These are phyloP conservation scores for Capreolus pygargus DNA, from an alignment of 2,113 vertebrate species.

Conservation along the genomic window DNA sequence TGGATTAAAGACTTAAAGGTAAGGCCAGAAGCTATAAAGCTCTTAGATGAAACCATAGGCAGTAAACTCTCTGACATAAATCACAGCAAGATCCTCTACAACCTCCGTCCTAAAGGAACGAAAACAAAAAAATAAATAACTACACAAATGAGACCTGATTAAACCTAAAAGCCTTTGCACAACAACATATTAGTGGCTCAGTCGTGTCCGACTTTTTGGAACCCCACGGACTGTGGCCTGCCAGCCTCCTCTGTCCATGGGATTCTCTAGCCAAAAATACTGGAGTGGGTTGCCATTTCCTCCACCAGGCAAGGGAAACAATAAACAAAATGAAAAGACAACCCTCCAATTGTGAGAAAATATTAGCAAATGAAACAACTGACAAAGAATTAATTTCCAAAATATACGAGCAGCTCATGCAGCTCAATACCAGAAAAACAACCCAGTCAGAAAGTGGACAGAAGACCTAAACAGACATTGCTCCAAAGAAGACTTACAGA, in stretches of 20 bases:
- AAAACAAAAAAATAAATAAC: not conserved
- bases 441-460: not conserved
- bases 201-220: not conserved
- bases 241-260: not conserved
- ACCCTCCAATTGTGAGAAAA: not conserved
- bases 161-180: not conserved
- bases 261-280: not conserved
- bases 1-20: not conserved
- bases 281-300: not conserved
- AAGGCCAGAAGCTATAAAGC: not conserved
- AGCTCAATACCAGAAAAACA: not conserved
- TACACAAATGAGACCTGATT: not conserved
- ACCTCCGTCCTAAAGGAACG: not conserved
- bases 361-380: not conserved
- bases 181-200: accelerated
- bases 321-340: not conserved
- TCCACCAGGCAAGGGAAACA: not conserved
- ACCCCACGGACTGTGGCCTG: accelerated
- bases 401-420: not conserved
- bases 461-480: not conserved
- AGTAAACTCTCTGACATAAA: not conserved
- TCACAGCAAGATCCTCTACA: not conserved
- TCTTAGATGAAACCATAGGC: not conserved
- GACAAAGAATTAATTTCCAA: not conserved
- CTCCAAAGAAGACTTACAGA: not conserved